Evolutionary conservation across 2,888 invertebrate species (phyloP).

Genomic region (Heliconius charithonia): DNA sequence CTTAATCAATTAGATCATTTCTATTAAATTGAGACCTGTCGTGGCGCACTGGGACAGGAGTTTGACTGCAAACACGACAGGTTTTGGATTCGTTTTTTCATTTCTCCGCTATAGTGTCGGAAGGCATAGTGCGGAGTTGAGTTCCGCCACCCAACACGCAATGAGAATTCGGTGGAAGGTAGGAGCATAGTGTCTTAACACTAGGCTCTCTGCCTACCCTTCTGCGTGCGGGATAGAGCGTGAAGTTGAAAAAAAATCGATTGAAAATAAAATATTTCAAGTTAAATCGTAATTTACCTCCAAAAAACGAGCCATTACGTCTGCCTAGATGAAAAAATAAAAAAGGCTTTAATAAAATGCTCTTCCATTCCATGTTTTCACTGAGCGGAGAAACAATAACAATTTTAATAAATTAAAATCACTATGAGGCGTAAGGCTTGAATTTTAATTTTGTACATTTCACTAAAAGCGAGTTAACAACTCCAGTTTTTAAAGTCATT

Average conservation of each 20-base stretch:
- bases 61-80: too few species aligned
- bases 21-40: too few species aligned
- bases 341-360: conserved; percentile 32
- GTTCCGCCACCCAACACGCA: too few species aligned
- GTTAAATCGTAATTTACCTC: conserved; percentile 22
- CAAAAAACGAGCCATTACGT: conserved; percentile 21
- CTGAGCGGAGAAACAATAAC: conserved; percentile 33
- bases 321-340: conserved; percentile 24
- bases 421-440: conserved; percentile 48
- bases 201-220: too few species aligned
- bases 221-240: too few species aligned
- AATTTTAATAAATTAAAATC: conserved; percentile 45
- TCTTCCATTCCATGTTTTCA: conserved; percentile 35
- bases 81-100: too few species aligned
- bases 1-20: not conserved
- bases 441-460: conserved; percentile 51
- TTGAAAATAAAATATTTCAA: not conserved
- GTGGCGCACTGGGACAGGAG: too few species aligned
- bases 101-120: too few species aligned
- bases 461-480: conserved; percentile 51
- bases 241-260: too few species aligned
- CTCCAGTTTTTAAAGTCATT: conserved; percentile 52
- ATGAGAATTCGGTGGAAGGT: too few species aligned
- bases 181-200: too few species aligned
- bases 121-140: too few species aligned